Percentiles rank a stretch among this genome's conserved stretches.
Conservation (phyloP, 1,140 invertebrate genomes). For the Magallana ariakensis region DNA sequence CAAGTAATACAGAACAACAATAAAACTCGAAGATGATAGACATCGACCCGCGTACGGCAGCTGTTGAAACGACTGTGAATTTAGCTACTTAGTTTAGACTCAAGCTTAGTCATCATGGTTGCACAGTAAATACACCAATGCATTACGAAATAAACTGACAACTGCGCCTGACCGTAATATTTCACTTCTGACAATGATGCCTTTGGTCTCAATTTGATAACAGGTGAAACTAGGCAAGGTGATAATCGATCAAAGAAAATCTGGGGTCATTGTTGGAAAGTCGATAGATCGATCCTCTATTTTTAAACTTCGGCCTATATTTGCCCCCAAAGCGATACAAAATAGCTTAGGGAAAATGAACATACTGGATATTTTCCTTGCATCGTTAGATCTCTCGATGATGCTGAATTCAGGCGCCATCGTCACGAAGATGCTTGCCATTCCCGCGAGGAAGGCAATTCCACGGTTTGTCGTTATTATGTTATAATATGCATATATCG, state of each 20-base stretch:
- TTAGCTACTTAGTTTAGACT: too few species aligned
- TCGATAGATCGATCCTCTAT: slow-evolving; percentile 28
- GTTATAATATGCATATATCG: slow-evolving; percentile 39
- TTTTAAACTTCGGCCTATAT: slow-evolving; percentile 21
- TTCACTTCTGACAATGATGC: background rate
- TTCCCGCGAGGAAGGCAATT: background rate
- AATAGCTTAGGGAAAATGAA: background rate
- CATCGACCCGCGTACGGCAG: too few species aligned
- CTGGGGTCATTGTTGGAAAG: slow-evolving; percentile 10
- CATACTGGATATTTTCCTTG: slow-evolving; percentile 32
- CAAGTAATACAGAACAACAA: too few species aligned
- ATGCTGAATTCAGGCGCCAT: slow-evolving; percentile 33
- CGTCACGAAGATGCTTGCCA: background rate
- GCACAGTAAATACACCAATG: too few species aligned
- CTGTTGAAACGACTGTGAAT: too few species aligned
- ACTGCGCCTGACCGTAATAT: too few species aligned
- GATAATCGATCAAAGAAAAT: slow-evolving; percentile 2
- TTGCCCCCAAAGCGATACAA: background rate
- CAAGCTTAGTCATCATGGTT: too few species aligned
- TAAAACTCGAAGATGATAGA: too few species aligned
- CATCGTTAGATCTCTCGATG: slow-evolving; percentile 10
- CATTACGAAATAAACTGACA: too few species aligned
- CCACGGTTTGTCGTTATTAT: slow-evolving; percentile 20
- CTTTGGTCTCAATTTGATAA: background rate
- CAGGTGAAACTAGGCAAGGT: background rate